phyloP scores from a whole-genome alignment of 2,797 vertebrate species.

The Pangasius macronema region DNA sequence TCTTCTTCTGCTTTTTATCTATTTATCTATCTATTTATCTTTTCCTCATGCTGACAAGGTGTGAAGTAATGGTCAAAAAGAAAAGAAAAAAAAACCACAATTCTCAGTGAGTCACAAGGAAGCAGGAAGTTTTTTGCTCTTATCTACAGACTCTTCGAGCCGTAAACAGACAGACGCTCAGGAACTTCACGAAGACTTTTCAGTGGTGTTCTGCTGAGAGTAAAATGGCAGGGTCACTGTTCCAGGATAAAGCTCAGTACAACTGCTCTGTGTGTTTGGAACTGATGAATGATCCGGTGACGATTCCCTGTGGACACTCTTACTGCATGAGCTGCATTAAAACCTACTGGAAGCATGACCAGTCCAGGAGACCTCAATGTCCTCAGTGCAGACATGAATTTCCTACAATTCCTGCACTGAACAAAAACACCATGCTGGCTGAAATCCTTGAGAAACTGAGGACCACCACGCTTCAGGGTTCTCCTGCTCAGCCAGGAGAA shows the following conservation, averaged over 20 bases:
- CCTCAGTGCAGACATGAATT: conserved; percentile 49
- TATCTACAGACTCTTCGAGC: neutral
- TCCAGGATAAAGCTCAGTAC: conserved; percentile 45
- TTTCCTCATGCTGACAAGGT: neutral
- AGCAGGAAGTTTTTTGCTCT: neutral
- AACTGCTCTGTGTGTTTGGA: conserved; percentile 55
- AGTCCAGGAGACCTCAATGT: conserved; percentile 1
- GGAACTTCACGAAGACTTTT: neutral
- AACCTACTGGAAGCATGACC: conserved; percentile 36
- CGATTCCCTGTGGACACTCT: conserved; percentile 57
- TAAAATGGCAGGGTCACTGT: conserved; percentile 35
- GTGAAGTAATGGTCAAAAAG: neutral
- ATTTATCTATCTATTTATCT: neutral
- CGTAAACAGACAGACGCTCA: neutral
- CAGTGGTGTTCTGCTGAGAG: neutral
- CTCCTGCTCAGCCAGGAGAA: conserved; percentile 26
- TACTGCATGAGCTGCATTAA: conserved; percentile 53
- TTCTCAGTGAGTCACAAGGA: neutral
- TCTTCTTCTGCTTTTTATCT: neutral
- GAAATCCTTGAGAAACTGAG: conserved; percentile 44
- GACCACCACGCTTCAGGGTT: neutral
- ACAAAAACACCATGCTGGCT: conserved; percentile 51
- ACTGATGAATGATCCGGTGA: conserved; percentile 52
- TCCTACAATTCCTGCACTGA: conserved; percentile 36
- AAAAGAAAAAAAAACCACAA: neutral